Evolutionary conservation across 2,113 vertebrate species (phyloP).

Genomic region (Hylia prasina): DNA sequence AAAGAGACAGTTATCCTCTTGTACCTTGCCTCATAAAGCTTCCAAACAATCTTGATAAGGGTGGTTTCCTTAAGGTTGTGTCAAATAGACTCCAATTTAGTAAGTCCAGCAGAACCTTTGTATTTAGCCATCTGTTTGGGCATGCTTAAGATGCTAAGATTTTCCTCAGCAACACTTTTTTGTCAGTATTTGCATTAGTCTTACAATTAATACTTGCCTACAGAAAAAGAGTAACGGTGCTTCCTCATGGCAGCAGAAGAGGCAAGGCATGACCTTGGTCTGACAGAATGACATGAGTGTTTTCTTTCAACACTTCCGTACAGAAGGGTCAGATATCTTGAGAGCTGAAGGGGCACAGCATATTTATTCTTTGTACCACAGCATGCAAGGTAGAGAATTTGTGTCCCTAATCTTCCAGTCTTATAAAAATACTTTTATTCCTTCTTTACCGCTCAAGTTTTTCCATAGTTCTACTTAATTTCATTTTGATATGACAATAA

Average conservation of each 20-base stretch:
- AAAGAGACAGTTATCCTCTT: not conserved
- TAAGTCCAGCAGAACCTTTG: not conserved
- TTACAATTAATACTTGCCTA: not conserved
- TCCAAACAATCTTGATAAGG: not conserved
- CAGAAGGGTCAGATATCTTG: not conserved
- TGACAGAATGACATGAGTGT: not conserved
- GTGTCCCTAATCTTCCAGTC: not conserved
- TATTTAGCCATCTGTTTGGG: not conserved
- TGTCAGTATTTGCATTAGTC: not conserved
- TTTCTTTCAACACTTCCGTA: not conserved
- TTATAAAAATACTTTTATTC: not conserved
- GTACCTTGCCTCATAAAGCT: not conserved
- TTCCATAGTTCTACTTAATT: not conserved
- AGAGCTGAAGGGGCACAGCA: not conserved
- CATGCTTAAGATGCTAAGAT: not conserved
- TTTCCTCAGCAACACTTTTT: not conserved
- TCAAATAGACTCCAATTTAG: not conserved
- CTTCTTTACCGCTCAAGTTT: not conserved
- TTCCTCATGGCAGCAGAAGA: not conserved
- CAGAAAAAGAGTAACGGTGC: not conserved
- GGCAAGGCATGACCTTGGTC: accelerated
- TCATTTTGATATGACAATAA: not conserved
- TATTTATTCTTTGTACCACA: not conserved
- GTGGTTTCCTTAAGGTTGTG: not conserved
- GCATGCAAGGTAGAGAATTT: not conserved